These are phyloP conservation scores for Galbula dea DNA, from an alignment of 2,113 vertebrate genomes.

Conservation along the genomic window DNA sequence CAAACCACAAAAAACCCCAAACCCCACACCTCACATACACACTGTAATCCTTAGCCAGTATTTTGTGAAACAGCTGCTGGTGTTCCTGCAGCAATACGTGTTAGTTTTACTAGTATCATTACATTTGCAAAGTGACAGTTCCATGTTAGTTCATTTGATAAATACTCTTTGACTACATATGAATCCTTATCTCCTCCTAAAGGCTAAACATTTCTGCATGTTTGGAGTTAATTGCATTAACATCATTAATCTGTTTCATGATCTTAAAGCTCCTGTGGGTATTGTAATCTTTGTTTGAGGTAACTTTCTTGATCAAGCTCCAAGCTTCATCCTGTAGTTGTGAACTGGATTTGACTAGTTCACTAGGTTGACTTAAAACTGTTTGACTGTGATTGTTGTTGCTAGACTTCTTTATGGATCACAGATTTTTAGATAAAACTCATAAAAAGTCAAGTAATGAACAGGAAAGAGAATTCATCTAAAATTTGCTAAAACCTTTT, in stretches of 20 bases:
- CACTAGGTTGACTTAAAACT: conserved; percentile 65
- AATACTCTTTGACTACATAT: conserved; percentile 14
- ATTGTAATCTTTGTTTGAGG: conserved; percentile 34
- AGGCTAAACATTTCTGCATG: conserved; percentile 47
- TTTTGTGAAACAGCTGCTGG: neutral
- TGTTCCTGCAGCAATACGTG: neutral
- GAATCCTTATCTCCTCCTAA: conserved; percentile 26
- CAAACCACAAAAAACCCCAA: no score
- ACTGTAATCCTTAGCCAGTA: neutral
- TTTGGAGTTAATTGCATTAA: conserved; percentile 57
- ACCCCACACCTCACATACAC: neutral
- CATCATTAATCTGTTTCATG: conserved; percentile 47
- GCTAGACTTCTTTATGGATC: conserved; percentile 74
- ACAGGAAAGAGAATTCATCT: neutral
- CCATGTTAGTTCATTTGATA: neutral
- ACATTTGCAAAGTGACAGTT: conserved; percentile 11
- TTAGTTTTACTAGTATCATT: neutral
- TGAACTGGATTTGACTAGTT: conserved; percentile 69
- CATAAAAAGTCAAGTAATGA: conserved; percentile 73
- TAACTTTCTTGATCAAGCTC: conserved; percentile 9
- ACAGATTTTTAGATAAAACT: conserved; percentile 66
- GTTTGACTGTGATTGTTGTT: conserved; percentile 58
- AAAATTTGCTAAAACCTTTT: conserved; percentile 42
- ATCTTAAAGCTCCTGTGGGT: conserved; percentile 20
- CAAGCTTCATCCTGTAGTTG: conserved; percentile 39